Conservation (phyloP, 2,113 vertebrate species). For the Lipophrys pholis region DNA sequence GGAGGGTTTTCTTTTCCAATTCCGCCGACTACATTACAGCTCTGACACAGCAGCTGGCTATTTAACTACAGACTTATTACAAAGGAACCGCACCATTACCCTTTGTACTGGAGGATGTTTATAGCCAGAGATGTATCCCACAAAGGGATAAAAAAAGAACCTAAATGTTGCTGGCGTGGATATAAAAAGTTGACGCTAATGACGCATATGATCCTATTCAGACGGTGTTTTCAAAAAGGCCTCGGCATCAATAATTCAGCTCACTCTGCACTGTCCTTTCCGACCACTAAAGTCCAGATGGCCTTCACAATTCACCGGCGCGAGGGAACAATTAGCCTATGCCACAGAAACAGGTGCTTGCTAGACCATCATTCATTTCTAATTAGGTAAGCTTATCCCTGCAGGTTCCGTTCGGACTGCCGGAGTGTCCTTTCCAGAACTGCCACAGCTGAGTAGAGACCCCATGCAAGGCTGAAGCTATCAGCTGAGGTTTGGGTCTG, state of each 20-base stretch:
- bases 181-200: neutral
- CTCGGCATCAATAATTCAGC: conserved; percentile 57
- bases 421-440: conserved; percentile 5
- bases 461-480: conserved; percentile 20
- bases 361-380: conserved; percentile 59
- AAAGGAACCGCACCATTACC: neutral
- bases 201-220: conserved; percentile 11
- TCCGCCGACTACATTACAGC: too few relatives aligned
- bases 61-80: neutral
- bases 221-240: conserved; percentile 18
- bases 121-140: neutral
- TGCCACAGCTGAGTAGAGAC: conserved; percentile 14
- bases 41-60: neutral
- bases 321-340: conserved; percentile 45
- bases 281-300: conserved; percentile 52
- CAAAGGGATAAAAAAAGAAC: neutral
- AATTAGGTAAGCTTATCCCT: conserved; percentile 59
- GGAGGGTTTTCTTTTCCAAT: too few relatives aligned
- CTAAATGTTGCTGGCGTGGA: neutral
- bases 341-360: conserved; percentile 45
- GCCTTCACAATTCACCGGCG: conserved; percentile 37
- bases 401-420: conserved; percentile 33
- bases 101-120: neutral
- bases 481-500: conserved; percentile 4
- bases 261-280: conserved; percentile 31